Evolutionary conservation across 1,140 invertebrate species (phyloP).

Genomic region (Dermatophagoides farinae): DNA sequence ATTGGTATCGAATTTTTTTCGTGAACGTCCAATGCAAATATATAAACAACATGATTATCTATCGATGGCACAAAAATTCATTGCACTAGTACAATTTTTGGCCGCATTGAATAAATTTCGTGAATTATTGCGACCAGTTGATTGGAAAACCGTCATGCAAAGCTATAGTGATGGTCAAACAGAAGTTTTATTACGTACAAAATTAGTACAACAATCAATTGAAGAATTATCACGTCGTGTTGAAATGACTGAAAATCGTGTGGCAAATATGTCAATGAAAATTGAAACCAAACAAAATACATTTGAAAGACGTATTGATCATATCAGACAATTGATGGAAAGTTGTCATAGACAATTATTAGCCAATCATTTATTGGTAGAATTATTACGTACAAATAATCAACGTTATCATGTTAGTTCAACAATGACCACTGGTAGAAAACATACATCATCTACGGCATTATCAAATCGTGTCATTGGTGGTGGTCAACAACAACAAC

Average conservation of each 20-base stretch:
- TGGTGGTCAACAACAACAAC: too few species aligned
- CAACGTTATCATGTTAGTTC: background rate
- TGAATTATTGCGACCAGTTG: slow-evolving; percentile 84
- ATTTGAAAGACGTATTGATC: background rate
- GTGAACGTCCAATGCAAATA: background rate
- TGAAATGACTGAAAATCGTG: background rate
- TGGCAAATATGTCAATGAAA: background rate
- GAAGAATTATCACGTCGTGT: background rate
- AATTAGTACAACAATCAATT: slow-evolving; percentile 35
- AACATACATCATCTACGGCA: too few species aligned
- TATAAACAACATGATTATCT: slow-evolving; percentile 10
- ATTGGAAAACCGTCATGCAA: slow-evolving; percentile 88
- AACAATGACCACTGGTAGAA: too few species aligned
- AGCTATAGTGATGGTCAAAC: slow-evolving; percentile 79
- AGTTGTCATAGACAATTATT: background rate
- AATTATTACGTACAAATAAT: background rate
- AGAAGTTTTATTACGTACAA: slow-evolving; percentile 61
- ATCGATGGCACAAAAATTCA: slow-evolving; percentile 1
- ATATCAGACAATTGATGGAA: background rate
- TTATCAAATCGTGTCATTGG: too few species aligned
- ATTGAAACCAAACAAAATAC: background rate
- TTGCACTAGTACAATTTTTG: slow-evolving; percentile 41
- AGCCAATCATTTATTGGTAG: background rate
- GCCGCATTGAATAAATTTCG: slow-evolving; percentile 74
- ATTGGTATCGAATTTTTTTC: slow-evolving; percentile 1